A percentile compares a stretch with the other conserved stretches of the same genome.
phyloP scores from a whole-genome alignment of 2,113 vertebrate species.

The Peromyscus maniculatus region DNA sequence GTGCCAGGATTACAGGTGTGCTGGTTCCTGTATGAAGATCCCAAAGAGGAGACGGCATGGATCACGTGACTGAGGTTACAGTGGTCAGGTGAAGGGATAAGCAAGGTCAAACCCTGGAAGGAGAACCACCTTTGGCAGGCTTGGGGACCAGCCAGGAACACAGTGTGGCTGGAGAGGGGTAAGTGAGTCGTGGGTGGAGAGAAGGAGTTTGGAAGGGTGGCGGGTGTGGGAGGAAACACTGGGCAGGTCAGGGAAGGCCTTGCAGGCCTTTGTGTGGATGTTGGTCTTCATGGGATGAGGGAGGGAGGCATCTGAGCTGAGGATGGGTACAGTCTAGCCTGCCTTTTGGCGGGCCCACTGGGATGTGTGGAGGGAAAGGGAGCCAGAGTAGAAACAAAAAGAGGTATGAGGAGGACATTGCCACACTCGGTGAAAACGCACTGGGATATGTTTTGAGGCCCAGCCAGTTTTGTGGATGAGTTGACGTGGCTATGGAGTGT shows the following conservation, averaged over 20 bases:
- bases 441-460: background rate
- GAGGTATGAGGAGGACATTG: background rate
- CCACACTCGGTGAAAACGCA: background rate
- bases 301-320: background rate
- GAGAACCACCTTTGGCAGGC: background rate
- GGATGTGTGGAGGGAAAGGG: background rate
- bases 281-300: background rate
- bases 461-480: background rate
- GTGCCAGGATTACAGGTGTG: background rate
- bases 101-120: background rate
- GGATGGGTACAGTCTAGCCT: background rate
- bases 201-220: background rate
- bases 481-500: background rate
- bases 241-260: background rate
- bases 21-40: background rate
- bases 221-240: background rate
- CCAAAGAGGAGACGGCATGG: background rate
- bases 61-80: background rate
- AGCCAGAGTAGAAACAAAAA: background rate
- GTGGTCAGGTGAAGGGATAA: background rate
- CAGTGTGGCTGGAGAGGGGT: background rate
- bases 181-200: fast-evolving
- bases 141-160: background rate
- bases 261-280: background rate
- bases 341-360: background rate